A percentile compares a stretch with the other conserved stretches of the same genome.
These are phyloP conservation scores for Rhagoletis pomonella DNA, from an alignment of 1,140 invertebrate species.

Conservation along the genomic window DNA sequence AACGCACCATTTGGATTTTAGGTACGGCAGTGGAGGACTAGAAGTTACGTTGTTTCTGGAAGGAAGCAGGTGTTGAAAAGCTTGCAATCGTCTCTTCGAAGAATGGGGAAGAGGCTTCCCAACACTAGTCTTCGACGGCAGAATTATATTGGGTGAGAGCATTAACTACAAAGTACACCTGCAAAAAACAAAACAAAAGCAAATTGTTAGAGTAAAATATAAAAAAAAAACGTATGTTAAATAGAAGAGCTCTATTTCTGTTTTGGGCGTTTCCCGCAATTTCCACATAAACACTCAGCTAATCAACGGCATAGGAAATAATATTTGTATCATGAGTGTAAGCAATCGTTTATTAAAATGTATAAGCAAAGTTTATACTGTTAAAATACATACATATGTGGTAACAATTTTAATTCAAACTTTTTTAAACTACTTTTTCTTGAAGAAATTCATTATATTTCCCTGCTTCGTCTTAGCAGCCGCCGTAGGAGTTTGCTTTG, in stretches of 20 bases:
- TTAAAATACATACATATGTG: background rate
- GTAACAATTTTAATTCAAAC: too few species aligned
- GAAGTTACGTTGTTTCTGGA: background rate
- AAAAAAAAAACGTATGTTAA: too few species aligned
- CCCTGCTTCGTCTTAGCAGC: slow-evolving; percentile 66
- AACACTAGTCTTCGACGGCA: background rate
- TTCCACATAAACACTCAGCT: too few species aligned
- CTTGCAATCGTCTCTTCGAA: background rate
- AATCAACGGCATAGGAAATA: too few species aligned
- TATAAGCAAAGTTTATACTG: background rate
- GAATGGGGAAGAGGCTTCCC: background rate
- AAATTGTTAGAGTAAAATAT: too few species aligned
- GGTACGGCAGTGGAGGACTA: slow-evolving; percentile 30
- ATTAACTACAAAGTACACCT: background rate
- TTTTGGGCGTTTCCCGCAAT: too few species aligned
- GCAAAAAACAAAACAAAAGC: background rate
- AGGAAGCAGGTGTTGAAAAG: background rate
- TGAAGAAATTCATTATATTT: slow-evolving; percentile 69
- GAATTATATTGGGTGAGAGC: too few species aligned
- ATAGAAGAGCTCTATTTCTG: too few species aligned
- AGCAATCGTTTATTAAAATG: too few species aligned
- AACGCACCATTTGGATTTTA: slow-evolving; percentile 60
- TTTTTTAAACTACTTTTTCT: slow-evolving; percentile 62
- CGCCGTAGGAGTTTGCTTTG: slow-evolving; percentile 54
- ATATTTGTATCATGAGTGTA: too few species aligned